Evolutionary conservation across 2,797 vertebrate genomes (phyloP).

Genomic region (Oophaga sylvatica): DNA sequence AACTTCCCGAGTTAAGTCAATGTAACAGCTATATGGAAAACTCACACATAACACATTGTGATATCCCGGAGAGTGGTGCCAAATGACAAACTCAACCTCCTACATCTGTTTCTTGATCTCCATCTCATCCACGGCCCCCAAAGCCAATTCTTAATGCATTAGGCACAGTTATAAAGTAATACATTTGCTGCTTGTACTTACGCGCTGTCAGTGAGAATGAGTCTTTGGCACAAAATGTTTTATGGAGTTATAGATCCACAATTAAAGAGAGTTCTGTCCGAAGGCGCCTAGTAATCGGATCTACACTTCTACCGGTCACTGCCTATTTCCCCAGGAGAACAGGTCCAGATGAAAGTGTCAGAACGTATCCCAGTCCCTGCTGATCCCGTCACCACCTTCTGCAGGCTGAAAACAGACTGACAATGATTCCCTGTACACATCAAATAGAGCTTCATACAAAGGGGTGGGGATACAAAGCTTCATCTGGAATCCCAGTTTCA

Average conservation of each 20-base stretch:
- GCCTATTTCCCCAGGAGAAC: neutral
- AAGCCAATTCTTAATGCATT: neutral
- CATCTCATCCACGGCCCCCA: neutral
- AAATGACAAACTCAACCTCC: neutral
- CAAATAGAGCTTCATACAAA: slow-evolving; percentile 25
- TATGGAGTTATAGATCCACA: slow-evolving; percentile 24
- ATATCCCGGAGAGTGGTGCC: neutral
- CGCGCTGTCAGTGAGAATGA: slow-evolving; percentile 13
- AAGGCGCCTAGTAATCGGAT: neutral
- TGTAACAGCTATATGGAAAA: neutral
- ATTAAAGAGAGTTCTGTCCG: neutral
- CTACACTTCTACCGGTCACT: neutral
- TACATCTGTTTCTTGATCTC: neutral
- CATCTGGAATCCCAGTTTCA: neutral
- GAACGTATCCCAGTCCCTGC: slow-evolving; percentile 28
- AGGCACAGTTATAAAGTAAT: neutral
- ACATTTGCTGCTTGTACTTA: slow-evolving; percentile 35
- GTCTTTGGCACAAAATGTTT: slow-evolving; percentile 28
- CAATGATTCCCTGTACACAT: slow-evolving; percentile 27
- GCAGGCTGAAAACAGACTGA: slow-evolving; percentile 31
- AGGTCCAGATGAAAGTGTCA: neutral
- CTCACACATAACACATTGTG: neutral
- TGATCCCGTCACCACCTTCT: slow-evolving; percentile 34
- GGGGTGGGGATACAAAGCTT: slow-evolving; percentile 36
- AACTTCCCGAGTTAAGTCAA: neutral